These are phyloP conservation scores for Stigmatopora argus DNA, from an alignment of 2,113 vertebrate genomes.

Conservation along the genomic window DNA sequence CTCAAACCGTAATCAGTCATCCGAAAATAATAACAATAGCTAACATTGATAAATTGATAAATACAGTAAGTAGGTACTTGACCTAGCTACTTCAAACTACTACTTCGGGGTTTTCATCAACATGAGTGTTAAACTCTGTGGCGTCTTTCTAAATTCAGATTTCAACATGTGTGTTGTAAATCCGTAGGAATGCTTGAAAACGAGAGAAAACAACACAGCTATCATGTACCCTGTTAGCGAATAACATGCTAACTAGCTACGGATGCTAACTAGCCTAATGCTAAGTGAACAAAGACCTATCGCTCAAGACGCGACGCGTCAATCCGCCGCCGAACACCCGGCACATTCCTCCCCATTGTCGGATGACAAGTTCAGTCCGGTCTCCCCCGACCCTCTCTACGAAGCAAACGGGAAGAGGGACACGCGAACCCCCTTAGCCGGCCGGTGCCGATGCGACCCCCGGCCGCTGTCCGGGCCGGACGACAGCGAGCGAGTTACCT, in stretches of 20 bases:
- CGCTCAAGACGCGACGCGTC: background rate
- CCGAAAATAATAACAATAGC: no score
- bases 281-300: background rate
- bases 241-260: background rate
- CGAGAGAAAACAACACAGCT: background rate
- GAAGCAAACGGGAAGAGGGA: background rate
- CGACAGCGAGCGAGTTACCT: slow-evolving; percentile 68
- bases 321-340: background rate
- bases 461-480: background rate
- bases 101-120: background rate
- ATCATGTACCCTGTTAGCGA: background rate
- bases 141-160: background rate
- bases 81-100: background rate
- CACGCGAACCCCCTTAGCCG: background rate
- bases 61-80: no score
- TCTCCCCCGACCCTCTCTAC: background rate
- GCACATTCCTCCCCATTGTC: background rate
- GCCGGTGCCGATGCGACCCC: background rate
- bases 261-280: background rate
- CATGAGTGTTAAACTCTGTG: background rate
- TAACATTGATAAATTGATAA: no score
- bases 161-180: background rate
- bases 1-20: no score
- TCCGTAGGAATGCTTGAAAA: background rate
- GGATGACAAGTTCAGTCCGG: background rate